phyloP scores from a whole-genome alignment of 2,797 vertebrate species.

The Spheniscus humboldti region DNA sequence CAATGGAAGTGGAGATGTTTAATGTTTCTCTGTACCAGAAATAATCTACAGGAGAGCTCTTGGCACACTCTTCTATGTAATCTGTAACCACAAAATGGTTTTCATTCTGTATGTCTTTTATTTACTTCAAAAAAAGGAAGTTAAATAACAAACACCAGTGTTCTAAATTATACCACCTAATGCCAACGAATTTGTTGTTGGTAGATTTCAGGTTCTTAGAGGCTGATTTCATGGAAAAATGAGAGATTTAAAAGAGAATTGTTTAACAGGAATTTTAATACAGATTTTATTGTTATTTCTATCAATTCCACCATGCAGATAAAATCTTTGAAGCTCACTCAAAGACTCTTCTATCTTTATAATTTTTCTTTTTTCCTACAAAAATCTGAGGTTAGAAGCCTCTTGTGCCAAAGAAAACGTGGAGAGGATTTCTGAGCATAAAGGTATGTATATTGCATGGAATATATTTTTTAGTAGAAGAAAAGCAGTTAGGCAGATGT shows the following conservation, averaged over 20 bases:
- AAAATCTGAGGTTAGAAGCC: not conserved
- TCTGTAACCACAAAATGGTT: conserved; percentile 67
- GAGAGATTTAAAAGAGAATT: not conserved
- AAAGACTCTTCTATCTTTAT: not conserved
- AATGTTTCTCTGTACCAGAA: conserved; percentile 92
- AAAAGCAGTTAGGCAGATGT: not conserved
- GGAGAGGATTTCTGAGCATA: not conserved
- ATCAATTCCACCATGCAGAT: not conserved
- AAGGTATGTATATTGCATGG: too few relatives aligned
- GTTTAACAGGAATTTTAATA: not conserved
- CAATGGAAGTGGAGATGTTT: conserved; percentile 80
- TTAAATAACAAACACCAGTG: not conserved
- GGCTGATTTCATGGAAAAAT: not conserved
- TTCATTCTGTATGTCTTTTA: not conserved
- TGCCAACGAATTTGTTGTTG: not conserved
- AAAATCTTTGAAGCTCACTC: not conserved
- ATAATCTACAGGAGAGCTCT: conserved; percentile 88
- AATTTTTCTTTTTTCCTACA: not conserved
- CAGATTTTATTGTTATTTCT: not conserved
- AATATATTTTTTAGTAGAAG: not conserved
- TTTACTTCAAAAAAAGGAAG: not conserved
- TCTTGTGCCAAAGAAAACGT: not conserved
- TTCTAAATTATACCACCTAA: not conserved
- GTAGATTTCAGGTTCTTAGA: not conserved
- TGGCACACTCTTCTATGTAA: conserved; percentile 77